phyloP scores from a whole-genome alignment of 1,140 invertebrate species.

The Neomicropteryx cornuta region DNA sequence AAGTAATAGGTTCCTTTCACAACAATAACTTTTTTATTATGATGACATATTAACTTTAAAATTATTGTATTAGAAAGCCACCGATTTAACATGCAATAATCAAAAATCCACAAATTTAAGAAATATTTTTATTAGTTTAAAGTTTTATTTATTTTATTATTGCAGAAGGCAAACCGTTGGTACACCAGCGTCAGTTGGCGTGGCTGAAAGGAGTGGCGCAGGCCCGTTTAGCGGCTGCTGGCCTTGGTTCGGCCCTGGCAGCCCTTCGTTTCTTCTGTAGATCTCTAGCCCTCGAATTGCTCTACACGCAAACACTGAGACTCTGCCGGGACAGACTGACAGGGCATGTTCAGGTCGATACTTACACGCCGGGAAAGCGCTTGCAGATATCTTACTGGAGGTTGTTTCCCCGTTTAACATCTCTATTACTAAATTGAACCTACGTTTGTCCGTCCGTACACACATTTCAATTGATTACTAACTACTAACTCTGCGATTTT shows the following conservation, averaged over 20 bases:
- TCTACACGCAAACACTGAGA: slow-evolving; percentile 88
- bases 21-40: too few relatives aligned
- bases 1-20: too few relatives aligned
- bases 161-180: slow-evolving; percentile 86
- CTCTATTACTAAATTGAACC: slow-evolving; percentile 6
- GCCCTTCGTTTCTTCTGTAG: slow-evolving; percentile 94
- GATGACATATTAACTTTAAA: too few relatives aligned
- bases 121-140: too few relatives aligned
- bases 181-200: slow-evolving; percentile 84
- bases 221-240: slow-evolving; percentile 74
- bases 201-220: slow-evolving; percentile 90
- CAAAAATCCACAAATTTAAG: too few relatives aligned
- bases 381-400: slow-evolving; percentile 92
- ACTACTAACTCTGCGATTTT: too few relatives aligned
- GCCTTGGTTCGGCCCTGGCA: slow-evolving; percentile 60
- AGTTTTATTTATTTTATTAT: too few relatives aligned
- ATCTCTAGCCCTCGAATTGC: slow-evolving; percentile 86
- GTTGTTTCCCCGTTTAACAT: slow-evolving; percentile 28
- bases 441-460: not conserved
- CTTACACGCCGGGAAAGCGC: slow-evolving; percentile 81
- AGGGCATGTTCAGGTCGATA: slow-evolving; percentile 85
- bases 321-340: slow-evolving; percentile 81
- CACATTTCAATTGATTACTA: too few relatives aligned
- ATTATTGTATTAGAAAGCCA: too few relatives aligned
- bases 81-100: too few relatives aligned